Conservation (phyloP, 2,113 vertebrate species). For the Choloepus hoffmanni region DNA sequence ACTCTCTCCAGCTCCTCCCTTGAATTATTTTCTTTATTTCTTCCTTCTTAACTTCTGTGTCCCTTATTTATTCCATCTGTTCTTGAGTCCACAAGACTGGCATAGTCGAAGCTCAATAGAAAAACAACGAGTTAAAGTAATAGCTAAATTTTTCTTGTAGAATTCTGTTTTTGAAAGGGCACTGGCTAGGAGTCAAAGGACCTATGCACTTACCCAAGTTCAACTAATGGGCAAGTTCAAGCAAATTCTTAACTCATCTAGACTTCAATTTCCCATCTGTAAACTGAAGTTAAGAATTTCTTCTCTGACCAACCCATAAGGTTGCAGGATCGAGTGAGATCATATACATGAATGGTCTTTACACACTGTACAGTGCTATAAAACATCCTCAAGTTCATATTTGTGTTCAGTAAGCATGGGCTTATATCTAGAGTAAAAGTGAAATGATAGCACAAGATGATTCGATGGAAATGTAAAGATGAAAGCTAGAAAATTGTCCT, state of each 20-base stretch:
- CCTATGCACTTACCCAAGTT: neutral
- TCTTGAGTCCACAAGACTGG: neutral
- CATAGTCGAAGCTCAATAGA: neutral
- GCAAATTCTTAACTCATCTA: neutral
- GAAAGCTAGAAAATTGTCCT: constrained; percentile 59
- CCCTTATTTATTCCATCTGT: neutral
- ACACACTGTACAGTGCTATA: neutral
- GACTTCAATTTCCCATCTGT: neutral
- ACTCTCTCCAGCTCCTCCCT: neutral
- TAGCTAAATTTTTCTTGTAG: neutral
- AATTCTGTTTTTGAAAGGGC: neutral
- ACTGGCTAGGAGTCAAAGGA: neutral
- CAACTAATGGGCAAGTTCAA: neutral
- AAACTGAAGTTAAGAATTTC: constrained; percentile 19
- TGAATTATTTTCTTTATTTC: neutral
- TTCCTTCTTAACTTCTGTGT: neutral
- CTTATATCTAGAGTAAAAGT: neutral
- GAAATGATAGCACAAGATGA: neutral
- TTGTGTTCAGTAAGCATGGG: neutral
- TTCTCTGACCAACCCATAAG: neutral
- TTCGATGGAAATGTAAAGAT: constrained; percentile 46
- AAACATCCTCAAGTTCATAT: neutral
- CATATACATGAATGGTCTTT: neutral
- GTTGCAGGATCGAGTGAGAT: neutral
- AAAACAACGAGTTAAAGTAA: neutral